Evolutionary conservation across 2,113 vertebrate species (phyloP).

Genomic region (Phyllopteryx taeniolatus): DNA sequence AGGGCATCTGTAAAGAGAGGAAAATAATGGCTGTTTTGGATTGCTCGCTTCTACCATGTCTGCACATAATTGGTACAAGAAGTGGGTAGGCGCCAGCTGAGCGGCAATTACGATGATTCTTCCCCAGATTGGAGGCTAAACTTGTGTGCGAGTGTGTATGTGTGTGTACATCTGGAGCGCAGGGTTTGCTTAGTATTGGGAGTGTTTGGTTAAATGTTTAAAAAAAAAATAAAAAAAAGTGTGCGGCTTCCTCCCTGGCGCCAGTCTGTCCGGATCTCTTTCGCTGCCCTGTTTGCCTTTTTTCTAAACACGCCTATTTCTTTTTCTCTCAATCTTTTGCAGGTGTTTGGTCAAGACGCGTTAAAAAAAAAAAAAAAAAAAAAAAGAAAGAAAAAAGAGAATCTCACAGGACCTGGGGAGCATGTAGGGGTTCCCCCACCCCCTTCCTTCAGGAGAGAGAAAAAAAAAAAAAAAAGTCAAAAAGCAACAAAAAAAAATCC

Average conservation of each 20-base stretch:
- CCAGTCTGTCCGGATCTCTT: conserved; percentile 96
- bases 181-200: conserved; percentile 87
- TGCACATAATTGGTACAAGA: conserved; percentile 81
- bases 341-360: conserved; percentile 87
- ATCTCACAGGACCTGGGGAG: conserved; percentile 71
- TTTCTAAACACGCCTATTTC: conserved; percentile 91
- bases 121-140: conserved; percentile 77
- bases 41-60: conserved; percentile 70
- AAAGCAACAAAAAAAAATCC: not conserved
- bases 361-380: conserved; percentile 59
- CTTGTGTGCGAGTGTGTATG: conserved; percentile 65
- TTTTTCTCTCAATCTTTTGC: conserved; percentile 91
- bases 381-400: conserved; percentile 64
- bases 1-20: conserved; percentile 68
- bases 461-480: conserved; percentile 43
- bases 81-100: conserved; percentile 83
- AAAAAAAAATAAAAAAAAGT: conserved; percentile 71
- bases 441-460: conserved; percentile 11
- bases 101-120: conserved; percentile 77
- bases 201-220: conserved; percentile 97
- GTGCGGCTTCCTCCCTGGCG: conserved; percentile 96
- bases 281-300: conserved; percentile 89
- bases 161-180: conserved; percentile 87
- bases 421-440: conserved; percentile 72
- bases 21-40: conserved; percentile 72